Percentiles rank a stretch among this genome's conserved stretches.
phyloP scores from a whole-genome alignment of 2,113 vertebrate genomes.

The Lepisosteus osseus region DNA sequence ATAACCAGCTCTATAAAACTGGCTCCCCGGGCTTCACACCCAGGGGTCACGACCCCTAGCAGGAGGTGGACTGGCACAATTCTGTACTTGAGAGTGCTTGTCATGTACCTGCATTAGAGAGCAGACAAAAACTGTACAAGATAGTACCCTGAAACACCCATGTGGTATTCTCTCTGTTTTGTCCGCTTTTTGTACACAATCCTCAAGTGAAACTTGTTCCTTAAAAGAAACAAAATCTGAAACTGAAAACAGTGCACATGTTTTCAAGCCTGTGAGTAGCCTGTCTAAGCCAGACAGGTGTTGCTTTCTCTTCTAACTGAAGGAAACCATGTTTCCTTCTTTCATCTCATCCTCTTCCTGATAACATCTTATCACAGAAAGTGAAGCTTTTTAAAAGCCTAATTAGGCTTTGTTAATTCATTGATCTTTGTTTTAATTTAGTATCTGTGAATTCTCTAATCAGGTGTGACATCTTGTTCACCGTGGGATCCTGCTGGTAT shows the following conservation, averaged over 20 bases:
- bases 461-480: constrained; percentile 22
- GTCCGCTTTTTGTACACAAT: too few relatives aligned
- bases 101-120: constrained; percentile 22
- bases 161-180: not conserved
- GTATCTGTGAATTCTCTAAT: constrained; percentile 12
- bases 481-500: constrained; percentile 5
- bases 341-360: constrained; percentile 10
- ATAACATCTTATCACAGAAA: constrained; percentile 17
- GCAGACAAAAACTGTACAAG: constrained; percentile 2
- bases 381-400: constrained; percentile 17
- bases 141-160: not conserved
- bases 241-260: too few relatives aligned
- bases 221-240: not conserved
- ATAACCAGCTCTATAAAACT: constrained; percentile 58
- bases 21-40: constrained; percentile 64
- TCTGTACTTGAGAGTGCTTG: constrained; percentile 15
- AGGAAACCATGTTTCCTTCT: not conserved
- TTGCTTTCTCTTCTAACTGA: not conserved
- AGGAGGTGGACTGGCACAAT: constrained; percentile 44
- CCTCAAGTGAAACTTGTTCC: not conserved
- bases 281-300: not conserved
- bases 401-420: constrained; percentile 5
- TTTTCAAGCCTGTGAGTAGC: not conserved
- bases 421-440: constrained; percentile 16
- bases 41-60: constrained; percentile 59